phyloP scores from a whole-genome alignment of 2,113 vertebrate genomes.

The Rhea americana region DNA sequence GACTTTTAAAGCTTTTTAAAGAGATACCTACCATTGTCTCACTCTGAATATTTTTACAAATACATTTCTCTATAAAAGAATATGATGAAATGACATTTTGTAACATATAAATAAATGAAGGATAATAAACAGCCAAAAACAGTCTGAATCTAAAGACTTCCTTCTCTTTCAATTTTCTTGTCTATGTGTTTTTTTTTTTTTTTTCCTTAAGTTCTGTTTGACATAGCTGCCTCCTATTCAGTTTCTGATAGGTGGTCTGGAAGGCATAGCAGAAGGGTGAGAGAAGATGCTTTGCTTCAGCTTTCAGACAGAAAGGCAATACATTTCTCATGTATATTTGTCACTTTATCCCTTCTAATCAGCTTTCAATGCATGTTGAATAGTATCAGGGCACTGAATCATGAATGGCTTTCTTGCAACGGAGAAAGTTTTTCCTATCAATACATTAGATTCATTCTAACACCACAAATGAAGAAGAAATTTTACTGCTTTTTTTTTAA shows the following conservation, averaged over 20 bases:
- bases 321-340: background rate
- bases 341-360: background rate
- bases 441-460: background rate
- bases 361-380: background rate
- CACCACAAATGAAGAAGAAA: background rate
- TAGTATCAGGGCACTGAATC: background rate
- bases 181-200: background rate
- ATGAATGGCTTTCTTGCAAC: background rate
- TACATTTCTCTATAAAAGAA: background rate
- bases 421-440: background rate
- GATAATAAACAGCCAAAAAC: background rate
- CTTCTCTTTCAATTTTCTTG: fast-evolving
- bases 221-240: background rate
- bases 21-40: background rate
- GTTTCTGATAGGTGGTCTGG: background rate
- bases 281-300: background rate
- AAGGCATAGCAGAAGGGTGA: background rate
- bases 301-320: background rate
- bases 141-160: background rate
- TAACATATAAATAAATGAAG: background rate
- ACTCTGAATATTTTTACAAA: background rate
- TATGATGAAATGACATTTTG: background rate
- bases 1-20: background rate
- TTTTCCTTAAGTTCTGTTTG: background rate
- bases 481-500: background rate